Percentiles rank a stretch among this genome's conserved stretches.
These are phyloP conservation scores for Phortica variegata DNA, from an alignment of 1,140 invertebrate genomes.

Conservation along the genomic window DNA sequence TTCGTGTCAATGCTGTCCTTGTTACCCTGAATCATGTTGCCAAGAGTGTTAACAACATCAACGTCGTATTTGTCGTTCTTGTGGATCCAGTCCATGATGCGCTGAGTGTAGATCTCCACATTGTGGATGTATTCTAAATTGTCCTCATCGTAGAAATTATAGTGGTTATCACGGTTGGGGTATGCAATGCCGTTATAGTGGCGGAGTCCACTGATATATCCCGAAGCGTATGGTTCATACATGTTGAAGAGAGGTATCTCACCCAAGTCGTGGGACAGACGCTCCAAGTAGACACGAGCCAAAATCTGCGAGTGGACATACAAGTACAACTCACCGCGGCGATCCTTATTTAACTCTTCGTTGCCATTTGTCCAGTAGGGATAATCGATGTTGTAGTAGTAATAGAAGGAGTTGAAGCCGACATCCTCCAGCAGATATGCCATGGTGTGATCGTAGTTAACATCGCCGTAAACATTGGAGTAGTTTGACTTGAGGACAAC, in stretches of 20 bases:
- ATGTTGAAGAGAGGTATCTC: constrained; percentile 65
- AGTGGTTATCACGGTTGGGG: constrained; percentile 63
- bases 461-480: constrained; percentile 59
- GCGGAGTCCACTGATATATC: constrained; percentile 64
- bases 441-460: constrained; percentile 59
- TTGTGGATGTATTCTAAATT: constrained; percentile 58
- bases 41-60: constrained; percentile 60
- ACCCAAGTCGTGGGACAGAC: constrained; percentile 64
- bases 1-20: constrained; percentile 58
- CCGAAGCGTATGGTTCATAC: constrained; percentile 59
- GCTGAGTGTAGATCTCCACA: constrained; percentile 60
- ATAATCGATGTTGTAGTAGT: constrained; percentile 60
- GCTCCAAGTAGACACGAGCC: constrained; percentile 68
- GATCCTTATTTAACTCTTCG: constrained; percentile 59
- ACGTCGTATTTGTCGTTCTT: constrained; percentile 58
- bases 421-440: constrained; percentile 71
- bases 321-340: constrained; percentile 65
- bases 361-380: constrained; percentile 59
- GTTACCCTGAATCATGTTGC: constrained; percentile 62
- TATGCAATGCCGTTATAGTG: constrained; percentile 66
- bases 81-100: constrained; percentile 67
- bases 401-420: constrained; percentile 68
- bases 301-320: constrained; percentile 65
- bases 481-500: constrained; percentile 63
- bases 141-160: constrained; percentile 58